Base-by-base conservation (phyloP, 2,888 invertebrate species). In the Dicycla oo region DNA sequence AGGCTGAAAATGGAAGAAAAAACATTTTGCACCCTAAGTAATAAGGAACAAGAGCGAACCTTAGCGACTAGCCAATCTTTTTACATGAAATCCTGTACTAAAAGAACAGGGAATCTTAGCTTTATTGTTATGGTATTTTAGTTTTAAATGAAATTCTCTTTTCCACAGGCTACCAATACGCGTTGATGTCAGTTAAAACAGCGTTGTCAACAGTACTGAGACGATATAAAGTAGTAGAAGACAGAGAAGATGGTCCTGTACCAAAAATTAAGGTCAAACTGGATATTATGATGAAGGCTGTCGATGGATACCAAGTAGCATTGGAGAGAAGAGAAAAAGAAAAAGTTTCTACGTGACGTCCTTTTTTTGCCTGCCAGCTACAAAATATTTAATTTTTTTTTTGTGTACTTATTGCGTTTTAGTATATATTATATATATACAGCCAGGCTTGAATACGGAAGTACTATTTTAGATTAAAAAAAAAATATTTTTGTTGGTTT, bases 251-350 rank as follows among this genome's bases (percentile, higher is more conserved):
- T 2, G 86, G 90, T 10, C 88, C 91, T 0, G 75, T 84, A 2
- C 94, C 95, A 3, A 86, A 88, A 34, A 93, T 95, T n/a, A 88
- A 90, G 68, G 91, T 93, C 2, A 95, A 95, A 81, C 73, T 94
- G 1, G 94, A 94, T 71, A 84, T 95, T 34, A 95, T 95, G 94
- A 94, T 95, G 95, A 95, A 94, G 78, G 93, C 92, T 2, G 92
- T 92, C 0, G 94, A 94, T 23, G 93, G 91, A 0, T 94, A 93
- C 73, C 79, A 91, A 77, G 65, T 95, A 0, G 88, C 91, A 13
- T 78, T 95, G 4, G 34, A 34, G 34, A 34, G 34, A 34, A 34
- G 3, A 6, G 34, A 34, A 34, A 34, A 6, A 34, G 34, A 34
- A 34, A 34, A 34, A 4, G 34, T 30, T 58, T 30, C 61, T 30